Evolutionary conservation across 2,888 invertebrate genomes (phyloP).

Genomic region (Acleris laterana): DNA sequence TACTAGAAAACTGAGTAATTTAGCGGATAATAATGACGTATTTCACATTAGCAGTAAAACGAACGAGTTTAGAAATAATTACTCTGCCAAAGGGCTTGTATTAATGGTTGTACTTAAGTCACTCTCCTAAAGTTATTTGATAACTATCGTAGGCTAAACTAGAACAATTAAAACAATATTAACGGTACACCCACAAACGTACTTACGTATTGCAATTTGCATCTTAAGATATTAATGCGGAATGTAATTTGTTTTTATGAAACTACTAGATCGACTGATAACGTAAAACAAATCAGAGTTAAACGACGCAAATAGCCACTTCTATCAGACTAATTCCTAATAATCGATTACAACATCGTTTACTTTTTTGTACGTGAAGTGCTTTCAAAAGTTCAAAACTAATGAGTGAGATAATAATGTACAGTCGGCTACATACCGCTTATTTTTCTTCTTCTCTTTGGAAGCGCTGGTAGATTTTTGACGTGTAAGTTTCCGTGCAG

Average conservation of each 20-base stretch:
- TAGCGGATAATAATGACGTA: too few species aligned
- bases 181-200: conserved; percentile 10
- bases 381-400: conserved; percentile 4
- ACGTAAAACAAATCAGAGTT: neutral
- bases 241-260: neutral
- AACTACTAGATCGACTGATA: neutral
- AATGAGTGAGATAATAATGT: conserved; percentile 14
- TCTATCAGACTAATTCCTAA: neutral
- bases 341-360: neutral
- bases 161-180: conserved; percentile 10
- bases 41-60: too few species aligned
- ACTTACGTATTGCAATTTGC: too few species aligned
- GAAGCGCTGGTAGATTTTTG: too few species aligned
- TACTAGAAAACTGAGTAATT: too few species aligned
- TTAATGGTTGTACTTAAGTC: neutral
- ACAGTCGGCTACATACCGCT: neutral
- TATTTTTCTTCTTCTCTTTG: too few species aligned
- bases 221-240: neutral
- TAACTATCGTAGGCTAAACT: conserved; percentile 13
- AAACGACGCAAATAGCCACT: neutral
- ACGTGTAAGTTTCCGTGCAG: too few species aligned
- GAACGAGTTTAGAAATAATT: too few species aligned
- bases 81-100: too few species aligned
- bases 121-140: neutral
- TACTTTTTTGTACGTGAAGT: conserved; percentile 1